Conservation (phyloP, 2,888 invertebrate genomes). For the Mycalesis mineus region DNA sequence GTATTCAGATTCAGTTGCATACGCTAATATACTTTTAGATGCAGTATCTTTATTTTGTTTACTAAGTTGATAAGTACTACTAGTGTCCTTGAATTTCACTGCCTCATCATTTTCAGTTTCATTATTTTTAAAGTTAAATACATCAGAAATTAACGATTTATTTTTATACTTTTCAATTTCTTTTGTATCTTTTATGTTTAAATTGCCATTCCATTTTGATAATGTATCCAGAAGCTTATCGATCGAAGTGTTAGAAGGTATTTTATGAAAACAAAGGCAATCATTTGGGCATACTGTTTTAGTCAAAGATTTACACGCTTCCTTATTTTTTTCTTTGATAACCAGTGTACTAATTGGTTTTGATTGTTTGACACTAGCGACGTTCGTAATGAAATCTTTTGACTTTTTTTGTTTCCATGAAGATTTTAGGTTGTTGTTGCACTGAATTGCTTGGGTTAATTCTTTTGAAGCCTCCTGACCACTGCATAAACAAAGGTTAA, state of each 20-base stretch:
- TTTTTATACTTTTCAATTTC: neutral
- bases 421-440: slow-evolving; percentile 2
- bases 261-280: slow-evolving; percentile 57
- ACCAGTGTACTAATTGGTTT: slow-evolving; percentile 40
- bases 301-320: slow-evolving; percentile 20
- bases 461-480: slow-evolving; percentile 37
- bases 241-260: slow-evolving; percentile 60
- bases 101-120: neutral
- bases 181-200: slow-evolving; percentile 18
- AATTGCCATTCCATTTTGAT: slow-evolving; percentile 28
- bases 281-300: slow-evolving; percentile 40
- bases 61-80: neutral
- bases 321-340: slow-evolving; percentile 29
- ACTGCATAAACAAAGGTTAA: slow-evolving; percentile 59
- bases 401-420: slow-evolving; percentile 32
- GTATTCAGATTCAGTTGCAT: slow-evolving; percentile 51
- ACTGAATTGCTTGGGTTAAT: slow-evolving; percentile 22
- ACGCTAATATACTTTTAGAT: slow-evolving; percentile 24
- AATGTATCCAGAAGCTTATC: slow-evolving; percentile 54
- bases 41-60: slow-evolving; percentile 20
- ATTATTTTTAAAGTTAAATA: neutral
- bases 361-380: slow-evolving; percentile 38
- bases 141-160: neutral
- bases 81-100: neutral
- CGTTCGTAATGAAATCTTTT: slow-evolving; percentile 32